Evolutionary conservation across 2,888 invertebrate species (phyloP), one percentile per base, ranked within the genome.

Genomic region (Thysanoteuthis rhombus): DNA sequence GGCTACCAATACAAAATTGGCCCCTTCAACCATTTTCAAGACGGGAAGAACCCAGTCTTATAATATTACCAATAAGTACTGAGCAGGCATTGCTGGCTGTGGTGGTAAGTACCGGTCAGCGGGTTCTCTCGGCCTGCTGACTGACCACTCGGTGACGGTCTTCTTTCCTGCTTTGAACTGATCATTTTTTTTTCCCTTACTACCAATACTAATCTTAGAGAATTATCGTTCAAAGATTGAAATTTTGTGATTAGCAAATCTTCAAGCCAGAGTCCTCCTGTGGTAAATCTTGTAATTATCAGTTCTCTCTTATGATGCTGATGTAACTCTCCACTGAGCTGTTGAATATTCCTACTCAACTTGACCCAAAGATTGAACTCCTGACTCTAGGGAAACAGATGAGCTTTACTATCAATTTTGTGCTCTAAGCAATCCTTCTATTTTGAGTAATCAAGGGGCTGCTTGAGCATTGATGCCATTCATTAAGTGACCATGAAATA

Each of bases 1-100:
- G 39, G 90, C 36, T 90, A 36, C 40, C 42, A 32, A 90, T 40
- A 90, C 42, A 90, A 42, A 90, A 42, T 4, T 12, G 10, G 75
- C 36, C 36, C n/a, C 75, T 92, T n/a, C 92, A 32, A 19, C 92
- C 92, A 92, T 45, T 40, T 40, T 92, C 45, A 92, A 92, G 92
- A 40, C 92, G n/a, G 92, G 92, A 40, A 39, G 92, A 39, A 45
- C n/a, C 40, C 92, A 92, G 42, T 92, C 92, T 92, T 92, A 92
- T 92, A 45, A 92, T 92, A 45, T 40, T 45, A 16, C 45, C 40
- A 19, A 92, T 92, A 40, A 92, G 92, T 45, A 92, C 40, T 92
- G 45, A 92, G 92, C 40, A n/a, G 92, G 42, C 45, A 45, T 45
- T 92, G 45, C 92, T 45, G 45, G 92, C 92, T 45, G 32, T 92